Base-by-base conservation (phyloP, 2,797 vertebrate species). In the Amblyraja radiata region DNA sequence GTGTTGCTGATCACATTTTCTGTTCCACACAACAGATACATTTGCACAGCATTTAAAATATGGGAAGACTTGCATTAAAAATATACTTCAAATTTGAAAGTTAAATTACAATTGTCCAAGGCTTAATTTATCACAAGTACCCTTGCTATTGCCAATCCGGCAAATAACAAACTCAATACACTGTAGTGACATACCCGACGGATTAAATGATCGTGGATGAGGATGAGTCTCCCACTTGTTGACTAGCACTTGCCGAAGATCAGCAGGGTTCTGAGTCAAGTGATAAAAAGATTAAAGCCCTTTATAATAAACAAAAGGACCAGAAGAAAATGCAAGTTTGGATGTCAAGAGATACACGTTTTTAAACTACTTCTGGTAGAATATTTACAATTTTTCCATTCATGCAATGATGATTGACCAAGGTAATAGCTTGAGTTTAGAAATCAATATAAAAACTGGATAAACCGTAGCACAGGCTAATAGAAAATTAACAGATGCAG, bases 221-320 rank as follows among this genome's bases (percentile, higher is more conserved):
- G 97, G 98, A 98, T 99, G 99, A 97, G 98, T 99, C 98, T 99
- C 99, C 99, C 99, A 99, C 97, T 96, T 97, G 98, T 97, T 98
- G 97, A 99, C 97, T 98, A 99, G 98, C 97, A 99, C 99, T 97
- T 99, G 98, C 95, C 97, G 97, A 96, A 98, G 97, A 96, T 97
- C 98, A 97, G 95, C 97, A 96, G 97, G 97, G 96, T 95, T 98
- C 99, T 99, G 99, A 74, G 68, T 92, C 90, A 92, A 92, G 90
- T 92, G 90, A 92, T 92, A 92, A 92, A 92, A 92, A 92, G 90
- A 92, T 92, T 92, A 92, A 92, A 92, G 90, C 73, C 90, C 90
- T 74, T 92, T 92, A 92, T 92, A 74, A 92, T 92, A 92, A 76
- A 54, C 90, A 92, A 92, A 92, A 92, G 90, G 90, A 92, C 90